Conservation (phyloP, 1,140 invertebrate species). For the Drosophila subpulchrella region DNA sequence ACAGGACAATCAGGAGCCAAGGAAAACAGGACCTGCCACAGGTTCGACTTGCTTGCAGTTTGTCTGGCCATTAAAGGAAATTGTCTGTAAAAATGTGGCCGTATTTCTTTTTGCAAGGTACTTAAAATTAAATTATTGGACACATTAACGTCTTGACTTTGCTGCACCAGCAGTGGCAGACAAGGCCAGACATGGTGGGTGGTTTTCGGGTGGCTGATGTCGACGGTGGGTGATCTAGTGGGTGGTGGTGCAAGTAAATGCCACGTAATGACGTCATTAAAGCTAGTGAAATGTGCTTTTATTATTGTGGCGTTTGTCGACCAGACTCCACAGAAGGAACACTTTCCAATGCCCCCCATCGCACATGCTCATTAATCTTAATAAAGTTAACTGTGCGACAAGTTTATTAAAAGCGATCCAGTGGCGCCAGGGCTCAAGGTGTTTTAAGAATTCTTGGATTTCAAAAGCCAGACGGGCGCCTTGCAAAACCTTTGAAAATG, state of each 20-base stretch:
- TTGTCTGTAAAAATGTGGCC: constrained; percentile 82
- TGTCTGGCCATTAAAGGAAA: constrained; percentile 74
- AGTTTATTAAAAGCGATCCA: constrained; percentile 75
- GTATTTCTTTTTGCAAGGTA: constrained; percentile 83
- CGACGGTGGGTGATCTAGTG: not conserved
- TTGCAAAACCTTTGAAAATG: not conserved
- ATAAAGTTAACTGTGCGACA: constrained; percentile 80
- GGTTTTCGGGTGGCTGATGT: not conserved
- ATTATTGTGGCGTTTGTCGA: constrained; percentile 66
- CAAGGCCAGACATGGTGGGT: constrained; percentile 17
- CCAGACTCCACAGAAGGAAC: constrained; percentile 30
- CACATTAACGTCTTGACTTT: constrained; percentile 83
- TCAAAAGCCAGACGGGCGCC: constrained; percentile 42
- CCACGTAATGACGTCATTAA: constrained; percentile 81
- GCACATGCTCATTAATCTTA: constrained; percentile 76
- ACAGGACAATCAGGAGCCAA: constrained; percentile 37
- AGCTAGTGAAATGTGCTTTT: constrained; percentile 82
- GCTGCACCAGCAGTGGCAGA: constrained; percentile 15
- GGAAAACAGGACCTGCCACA: constrained; percentile 30
- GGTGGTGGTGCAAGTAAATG: constrained; percentile 68
- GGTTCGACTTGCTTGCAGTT: constrained; percentile 49
- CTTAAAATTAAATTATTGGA: constrained; percentile 84
- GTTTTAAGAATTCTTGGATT: constrained; percentile 35
- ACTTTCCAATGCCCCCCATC: constrained; percentile 69
- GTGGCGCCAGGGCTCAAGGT: constrained; percentile 65